A percentile compares a stretch with the other conserved stretches of the same genome.
These are phyloP conservation scores for Encarsia formosa DNA, from an alignment of 2,888 invertebrate genomes.

Conservation along the genomic window DNA sequence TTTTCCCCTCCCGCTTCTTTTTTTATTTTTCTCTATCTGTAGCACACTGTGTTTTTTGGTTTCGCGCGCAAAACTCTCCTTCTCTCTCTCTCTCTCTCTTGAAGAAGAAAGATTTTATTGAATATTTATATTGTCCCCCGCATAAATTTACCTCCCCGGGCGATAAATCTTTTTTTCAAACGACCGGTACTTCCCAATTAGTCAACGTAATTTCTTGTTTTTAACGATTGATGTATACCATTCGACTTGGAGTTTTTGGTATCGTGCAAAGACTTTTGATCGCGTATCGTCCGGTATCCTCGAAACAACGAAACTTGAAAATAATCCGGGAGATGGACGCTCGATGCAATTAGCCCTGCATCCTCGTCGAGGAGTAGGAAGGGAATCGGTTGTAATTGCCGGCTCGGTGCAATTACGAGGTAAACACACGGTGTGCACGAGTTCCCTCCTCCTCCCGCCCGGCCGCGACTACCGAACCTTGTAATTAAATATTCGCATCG, in stretches of 20 bases:
- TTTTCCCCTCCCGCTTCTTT: conserved; percentile 11
- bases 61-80: conserved; percentile 10
- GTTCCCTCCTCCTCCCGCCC: background rate
- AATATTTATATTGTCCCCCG: conserved; percentile 23
- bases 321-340: conserved; percentile 21
- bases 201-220: conserved; percentile 14
- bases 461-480: conserved; percentile 30
- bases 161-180: conserved; percentile 20
- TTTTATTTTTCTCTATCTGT: conserved; percentile 5
- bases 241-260: background rate
- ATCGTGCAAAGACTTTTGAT: background rate
- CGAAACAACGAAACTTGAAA: no score
- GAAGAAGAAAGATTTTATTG: conserved; percentile 17
- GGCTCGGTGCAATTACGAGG: conserved; percentile 23
- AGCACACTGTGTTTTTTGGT: background rate
- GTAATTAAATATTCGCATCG: conserved; percentile 34
- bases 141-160: conserved; percentile 20
- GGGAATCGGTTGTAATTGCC: conserved; percentile 22
- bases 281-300: no score
- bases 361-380: background rate
- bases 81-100: conserved; percentile 19
- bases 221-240: no score
- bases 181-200: conserved; percentile 19
- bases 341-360: conserved; percentile 20
- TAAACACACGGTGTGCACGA: conserved; percentile 8